A percentile compares a stretch with the other conserved stretches of the same genome.
Evolutionary conservation across 2,113 vertebrate species (phyloP).

Genomic region (Lampris megalopsis): DNA sequence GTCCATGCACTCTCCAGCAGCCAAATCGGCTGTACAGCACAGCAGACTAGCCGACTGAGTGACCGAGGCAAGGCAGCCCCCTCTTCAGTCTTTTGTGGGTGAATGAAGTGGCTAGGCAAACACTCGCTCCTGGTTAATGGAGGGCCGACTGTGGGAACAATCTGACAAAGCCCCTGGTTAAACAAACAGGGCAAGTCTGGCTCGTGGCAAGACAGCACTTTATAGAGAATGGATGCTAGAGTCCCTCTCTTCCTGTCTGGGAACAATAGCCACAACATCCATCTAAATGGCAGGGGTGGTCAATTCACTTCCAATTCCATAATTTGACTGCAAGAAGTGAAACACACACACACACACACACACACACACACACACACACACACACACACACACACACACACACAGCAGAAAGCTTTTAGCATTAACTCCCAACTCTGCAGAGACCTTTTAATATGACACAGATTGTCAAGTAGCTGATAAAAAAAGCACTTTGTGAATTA

Average conservation of each 20-base stretch:
- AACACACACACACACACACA: background rate
- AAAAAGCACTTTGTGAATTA: too few relatives aligned
- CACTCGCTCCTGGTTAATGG: slow-evolving; percentile 52
- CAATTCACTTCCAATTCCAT: background rate
- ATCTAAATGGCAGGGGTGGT: background rate
- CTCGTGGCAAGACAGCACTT: slow-evolving; percentile 5
- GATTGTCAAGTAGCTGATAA: too few relatives aligned
- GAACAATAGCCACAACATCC: slow-evolving; percentile 1
- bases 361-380: background rate
- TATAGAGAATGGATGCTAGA: background rate
- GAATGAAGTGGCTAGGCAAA: slow-evolving; percentile 70
- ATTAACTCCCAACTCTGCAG: too few relatives aligned
- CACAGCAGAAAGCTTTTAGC: too few relatives aligned
- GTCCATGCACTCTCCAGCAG: background rate
- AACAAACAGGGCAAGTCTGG: slow-evolving; percentile 52
- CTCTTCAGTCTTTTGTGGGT: slow-evolving; percentile 55
- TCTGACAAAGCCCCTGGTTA: slow-evolving; percentile 60
- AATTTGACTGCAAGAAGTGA: background rate
- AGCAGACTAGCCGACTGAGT: slow-evolving; percentile 20
- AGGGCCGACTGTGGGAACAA: slow-evolving; percentile 50
- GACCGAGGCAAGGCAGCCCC: slow-evolving; percentile 21
- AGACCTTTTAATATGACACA: too few relatives aligned
- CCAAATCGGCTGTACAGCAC: background rate
- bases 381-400: background rate
- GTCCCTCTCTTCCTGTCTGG: background rate